Conservation (phyloP, 1,140 invertebrate species). For the Coenobita brevimanus region DNA sequence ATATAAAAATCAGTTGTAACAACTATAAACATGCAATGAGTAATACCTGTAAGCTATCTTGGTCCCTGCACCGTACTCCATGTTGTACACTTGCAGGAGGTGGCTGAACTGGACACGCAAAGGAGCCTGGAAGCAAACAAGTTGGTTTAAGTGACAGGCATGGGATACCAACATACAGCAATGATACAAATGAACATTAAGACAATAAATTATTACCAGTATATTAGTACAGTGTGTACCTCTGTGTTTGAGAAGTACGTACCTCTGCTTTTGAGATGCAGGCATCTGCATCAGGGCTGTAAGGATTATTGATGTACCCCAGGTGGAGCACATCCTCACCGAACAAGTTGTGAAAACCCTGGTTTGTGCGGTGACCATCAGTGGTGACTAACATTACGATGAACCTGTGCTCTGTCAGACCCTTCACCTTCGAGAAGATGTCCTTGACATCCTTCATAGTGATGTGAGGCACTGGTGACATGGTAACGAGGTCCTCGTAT, state of each 20-base stretch:
- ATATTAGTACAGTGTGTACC: too few species aligned
- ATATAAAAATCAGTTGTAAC: not conserved
- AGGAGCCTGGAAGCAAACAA: conserved; percentile 3
- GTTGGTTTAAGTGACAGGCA: too few species aligned
- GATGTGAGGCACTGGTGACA: conserved; percentile 5
- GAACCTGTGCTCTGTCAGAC: not conserved
- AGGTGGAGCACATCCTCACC: not conserved
- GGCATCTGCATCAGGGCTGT: conserved; percentile 1
- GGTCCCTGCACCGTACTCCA: not conserved
- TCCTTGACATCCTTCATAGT: not conserved
- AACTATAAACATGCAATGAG: not conserved
- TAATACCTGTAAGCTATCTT: not conserved
- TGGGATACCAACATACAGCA: too few species aligned
- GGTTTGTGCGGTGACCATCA: not conserved
- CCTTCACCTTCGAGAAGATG: conserved; percentile 1
- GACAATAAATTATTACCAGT: too few species aligned
- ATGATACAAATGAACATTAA: too few species aligned
- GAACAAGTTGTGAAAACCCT: not conserved
- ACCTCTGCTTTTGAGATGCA: too few species aligned
- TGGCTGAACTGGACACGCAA: not conserved
- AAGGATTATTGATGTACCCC: not conserved
- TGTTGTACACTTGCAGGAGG: conserved; percentile 5
- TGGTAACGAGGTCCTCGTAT: not conserved
- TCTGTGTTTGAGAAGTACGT: too few species aligned
- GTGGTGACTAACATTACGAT: not conserved